Evolutionary conservation across 2,113 vertebrate genomes (phyloP).

Genomic region (Pycnonotus jocosus): DNA sequence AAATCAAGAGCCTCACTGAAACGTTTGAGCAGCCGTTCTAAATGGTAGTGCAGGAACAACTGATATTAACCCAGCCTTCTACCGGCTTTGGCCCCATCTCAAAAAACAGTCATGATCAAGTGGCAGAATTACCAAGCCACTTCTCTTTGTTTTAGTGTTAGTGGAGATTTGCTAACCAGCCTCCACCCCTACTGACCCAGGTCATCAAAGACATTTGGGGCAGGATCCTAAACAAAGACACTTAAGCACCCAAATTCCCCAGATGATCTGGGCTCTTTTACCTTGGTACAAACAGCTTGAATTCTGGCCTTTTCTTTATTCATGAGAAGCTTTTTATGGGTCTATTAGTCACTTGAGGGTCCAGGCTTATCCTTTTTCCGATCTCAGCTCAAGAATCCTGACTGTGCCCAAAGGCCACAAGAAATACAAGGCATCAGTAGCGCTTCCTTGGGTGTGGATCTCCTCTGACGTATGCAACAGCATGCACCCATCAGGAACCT

Average conservation of each 20-base stretch:
- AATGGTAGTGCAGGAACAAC: neutral
- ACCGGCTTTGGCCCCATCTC: neutral
- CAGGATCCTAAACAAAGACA: neutral
- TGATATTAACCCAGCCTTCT: neutral
- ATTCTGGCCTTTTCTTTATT: neutral
- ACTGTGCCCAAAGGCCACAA: neutral
- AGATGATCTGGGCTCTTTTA: neutral
- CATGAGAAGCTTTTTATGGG: neutral
- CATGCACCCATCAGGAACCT: neutral
- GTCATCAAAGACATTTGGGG: neutral
- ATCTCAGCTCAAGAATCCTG: neutral
- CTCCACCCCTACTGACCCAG: neutral
- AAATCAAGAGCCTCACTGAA: neutral
- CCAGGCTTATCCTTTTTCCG: neutral
- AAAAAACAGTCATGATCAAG: neutral
- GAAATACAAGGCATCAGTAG: neutral
- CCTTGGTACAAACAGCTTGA: neutral
- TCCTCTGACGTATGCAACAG: neutral
- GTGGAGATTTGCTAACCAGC: neutral
- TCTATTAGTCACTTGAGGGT: neutral
- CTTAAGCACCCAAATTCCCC: neutral
- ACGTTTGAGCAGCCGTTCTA: neutral
- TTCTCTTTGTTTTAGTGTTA: neutral
- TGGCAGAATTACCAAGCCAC: neutral
- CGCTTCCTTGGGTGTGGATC: neutral